These are phyloP conservation scores for Corvus cornix DNA, from an alignment of 2,113 vertebrate species.

Conservation along the genomic window DNA sequence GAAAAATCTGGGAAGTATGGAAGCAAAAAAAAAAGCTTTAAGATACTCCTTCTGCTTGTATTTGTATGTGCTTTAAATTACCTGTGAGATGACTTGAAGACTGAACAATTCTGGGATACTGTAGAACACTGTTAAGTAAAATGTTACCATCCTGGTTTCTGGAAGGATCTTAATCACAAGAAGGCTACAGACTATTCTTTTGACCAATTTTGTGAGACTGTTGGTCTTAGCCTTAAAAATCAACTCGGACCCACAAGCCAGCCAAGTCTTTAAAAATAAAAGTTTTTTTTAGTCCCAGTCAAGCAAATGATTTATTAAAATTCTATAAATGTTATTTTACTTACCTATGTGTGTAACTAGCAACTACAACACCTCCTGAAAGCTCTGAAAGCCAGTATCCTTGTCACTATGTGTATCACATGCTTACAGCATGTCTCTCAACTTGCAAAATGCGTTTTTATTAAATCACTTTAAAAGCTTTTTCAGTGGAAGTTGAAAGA, in stretches of 20 bases:
- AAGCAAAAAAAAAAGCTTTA: background rate
- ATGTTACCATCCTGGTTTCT: background rate
- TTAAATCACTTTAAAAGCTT: background rate
- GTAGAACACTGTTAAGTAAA: background rate
- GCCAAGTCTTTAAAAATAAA: background rate
- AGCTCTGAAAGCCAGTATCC: background rate
- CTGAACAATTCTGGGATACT: background rate
- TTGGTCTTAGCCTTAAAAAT: background rate
- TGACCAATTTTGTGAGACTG: background rate
- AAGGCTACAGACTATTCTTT: background rate
- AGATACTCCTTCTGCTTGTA: background rate
- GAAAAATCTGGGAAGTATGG: background rate
- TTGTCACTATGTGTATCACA: background rate
- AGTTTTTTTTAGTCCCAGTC: background rate
- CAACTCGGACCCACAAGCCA: background rate
- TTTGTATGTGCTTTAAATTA: background rate
- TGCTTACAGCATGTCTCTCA: background rate
- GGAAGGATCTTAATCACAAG: background rate
- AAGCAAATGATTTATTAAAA: background rate
- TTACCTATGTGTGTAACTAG: background rate
- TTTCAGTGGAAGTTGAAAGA: background rate
- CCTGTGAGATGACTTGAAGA: background rate
- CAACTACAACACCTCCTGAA: background rate
- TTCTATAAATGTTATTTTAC: background rate
- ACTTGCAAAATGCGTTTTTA: background rate